Evolutionary conservation across 2,797 vertebrate species (phyloP), one percentile per base, ranked within the genome.

Genomic region (Sitta carolinensis): DNA sequence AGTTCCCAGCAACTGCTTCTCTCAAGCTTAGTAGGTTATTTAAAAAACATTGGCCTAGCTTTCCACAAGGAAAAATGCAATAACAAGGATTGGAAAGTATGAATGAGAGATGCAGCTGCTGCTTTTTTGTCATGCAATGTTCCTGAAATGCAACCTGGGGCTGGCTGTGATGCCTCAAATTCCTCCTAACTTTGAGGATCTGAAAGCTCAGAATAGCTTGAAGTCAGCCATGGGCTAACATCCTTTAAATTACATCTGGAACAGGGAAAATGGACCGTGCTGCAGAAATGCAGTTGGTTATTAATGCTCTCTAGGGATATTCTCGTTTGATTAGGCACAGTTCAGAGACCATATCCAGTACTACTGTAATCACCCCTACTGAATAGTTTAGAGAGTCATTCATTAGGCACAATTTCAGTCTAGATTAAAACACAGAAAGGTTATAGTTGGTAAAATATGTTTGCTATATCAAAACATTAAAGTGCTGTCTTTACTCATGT

Each of bases 311-410:
- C 83, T 13, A 51, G 75, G 51, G 81, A 83, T 75, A 36, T 48
- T 90, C 80, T 87, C 36, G 50, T 82, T 93, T 78, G 62, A 93
- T 92, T 73, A 93, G 78, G 48, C 83, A 74, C 76, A 52, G 45
- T 76, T 55, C 63, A 57, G 73, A 94, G 79, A 54, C 67, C 80
- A 52, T 26, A 50, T 73, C 34, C 48, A 72, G 57, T 64, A 40
- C 75, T 72, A 5, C 52, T 70, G 38, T 73, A 91, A 89, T 93
- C 82, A 64, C 66, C 64, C 80, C 66, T 70, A 2, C 32, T 55
- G 63, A 90, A 57, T 43, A 82, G 52, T 89, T 57, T 26, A 83
- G 62, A 82, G 68, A 36, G 30, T 86, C 13, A 10, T 72, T 93
- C 48, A 82, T 81, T 88, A 70, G 79, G 81, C 59, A 64, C n/a